Evolutionary conservation across 2,113 vertebrate species (phyloP), one percentile per base, ranked within the genome.

Genomic region (Shinisaurus crocodilurus): DNA sequence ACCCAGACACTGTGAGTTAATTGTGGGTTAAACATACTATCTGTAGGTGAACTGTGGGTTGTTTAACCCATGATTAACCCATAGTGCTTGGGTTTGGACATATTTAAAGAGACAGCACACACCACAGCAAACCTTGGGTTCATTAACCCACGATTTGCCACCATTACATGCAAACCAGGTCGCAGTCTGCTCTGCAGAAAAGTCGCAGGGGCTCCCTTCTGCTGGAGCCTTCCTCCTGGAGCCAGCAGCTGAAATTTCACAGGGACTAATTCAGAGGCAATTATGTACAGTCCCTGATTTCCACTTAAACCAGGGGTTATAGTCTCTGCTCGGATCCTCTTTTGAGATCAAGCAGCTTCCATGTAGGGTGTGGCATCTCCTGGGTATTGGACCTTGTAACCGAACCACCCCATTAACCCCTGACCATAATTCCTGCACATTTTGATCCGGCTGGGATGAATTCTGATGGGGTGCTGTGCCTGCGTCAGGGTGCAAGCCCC

Each of bases 191-290:
- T 48, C 13, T 37, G 84, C 60, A 2, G 16, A 2, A 1, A 3
- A 29, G 29, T 65, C 1, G 2, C 32, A 27, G 25, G 32, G 9
- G 43, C 34, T 18, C 8, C 85, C 37, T 0, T 23, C 37, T 4
- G 6, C 82, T 16, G 0, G 0, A 12, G 15, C 70, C 8, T 0
- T 29, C 12, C 1, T 4, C 8, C 15, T 1, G 29, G 65, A 86
- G 50, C 86, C 32, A 9, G 40, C 1, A 32, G 72, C 48, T 6
- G 84, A 43, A 8, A 79, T 29, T 13, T 40, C 87, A 32, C 2
- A 0, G 54, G 12, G 74, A 74, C 82, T 70, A 57, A 60, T 6
- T 29, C 54, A 40, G 63, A 57, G 67, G 40, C 32, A 15, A 23
- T 16, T n/a, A n/a, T n/a, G n/a, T 12, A n/a, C 37, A 37, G n/a